A percentile compares a stretch with the other conserved stretches of the same genome.
Conservation (phyloP, 2,113 vertebrate genomes). For the Salvelinus alpinus region DNA sequence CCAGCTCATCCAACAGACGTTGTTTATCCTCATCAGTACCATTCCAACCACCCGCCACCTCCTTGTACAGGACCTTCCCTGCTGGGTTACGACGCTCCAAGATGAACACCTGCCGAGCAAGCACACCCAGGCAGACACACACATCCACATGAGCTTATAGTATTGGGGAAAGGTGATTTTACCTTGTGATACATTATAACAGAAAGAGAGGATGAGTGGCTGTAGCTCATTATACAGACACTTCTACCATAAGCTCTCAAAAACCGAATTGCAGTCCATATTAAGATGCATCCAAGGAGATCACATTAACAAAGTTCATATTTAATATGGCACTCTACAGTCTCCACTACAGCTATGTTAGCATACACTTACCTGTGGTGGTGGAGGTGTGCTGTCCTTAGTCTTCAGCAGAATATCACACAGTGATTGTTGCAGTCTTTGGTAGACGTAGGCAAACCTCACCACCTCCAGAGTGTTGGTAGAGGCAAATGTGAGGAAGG, state of each 20-base stretch:
- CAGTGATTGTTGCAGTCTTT: conserved; percentile 82
- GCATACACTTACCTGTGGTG: conserved; percentile 64
- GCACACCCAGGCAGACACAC: conserved; percentile 12
- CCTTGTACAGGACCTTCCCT: conserved; percentile 82
- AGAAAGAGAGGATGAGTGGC: neutral
- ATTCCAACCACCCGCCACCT: conserved; percentile 81
- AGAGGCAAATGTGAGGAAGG: conserved; percentile 86
- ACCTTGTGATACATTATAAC: too few species aligned
- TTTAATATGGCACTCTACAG: neutral
- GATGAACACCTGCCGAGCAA: conserved; percentile 82
- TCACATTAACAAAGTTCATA: neutral
- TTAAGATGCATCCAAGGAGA: neutral
- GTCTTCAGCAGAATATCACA: conserved; percentile 75
- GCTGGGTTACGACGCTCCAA: conserved; percentile 85
- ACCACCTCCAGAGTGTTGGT: conserved; percentile 85
- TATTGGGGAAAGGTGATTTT: neutral
- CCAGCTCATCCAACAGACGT: conserved; percentile 81
- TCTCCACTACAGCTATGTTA: neutral
- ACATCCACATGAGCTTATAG: neutral
- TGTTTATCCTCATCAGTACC: conserved; percentile 87
- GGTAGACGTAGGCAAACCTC: conserved; percentile 86
- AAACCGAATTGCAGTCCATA: neutral
- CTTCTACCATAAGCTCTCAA: neutral
- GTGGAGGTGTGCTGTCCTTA: conserved; percentile 57
- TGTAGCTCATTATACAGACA: neutral